phyloP scores from a whole-genome alignment of 2,113 vertebrate genomes.

The Nymphicus hollandicus region DNA sequence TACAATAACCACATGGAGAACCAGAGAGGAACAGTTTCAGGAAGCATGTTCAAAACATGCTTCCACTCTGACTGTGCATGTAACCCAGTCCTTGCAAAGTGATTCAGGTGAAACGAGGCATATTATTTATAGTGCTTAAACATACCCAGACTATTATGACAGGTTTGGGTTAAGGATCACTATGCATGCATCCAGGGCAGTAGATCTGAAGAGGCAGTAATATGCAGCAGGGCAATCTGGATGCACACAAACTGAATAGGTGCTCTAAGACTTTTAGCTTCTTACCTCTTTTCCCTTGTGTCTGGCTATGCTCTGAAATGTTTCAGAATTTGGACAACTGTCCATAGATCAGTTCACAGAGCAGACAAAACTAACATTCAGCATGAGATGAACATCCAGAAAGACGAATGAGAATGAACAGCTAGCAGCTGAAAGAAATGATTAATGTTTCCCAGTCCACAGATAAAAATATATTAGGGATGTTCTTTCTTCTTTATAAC shows the following conservation, averaged over 20 bases:
- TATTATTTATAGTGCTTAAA: not conserved
- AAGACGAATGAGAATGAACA: not conserved
- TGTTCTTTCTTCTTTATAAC: not conserved
- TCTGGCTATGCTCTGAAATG: not conserved
- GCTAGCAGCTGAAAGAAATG: not conserved
- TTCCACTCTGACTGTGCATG: not conserved
- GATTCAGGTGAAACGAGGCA: not conserved
- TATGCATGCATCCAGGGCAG: not conserved
- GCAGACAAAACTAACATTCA: not conserved
- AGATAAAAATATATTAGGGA: constrained; percentile 20
- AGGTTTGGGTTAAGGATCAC: not conserved
- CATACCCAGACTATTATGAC: not conserved
- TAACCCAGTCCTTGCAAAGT: not conserved
- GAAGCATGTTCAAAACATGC: not conserved
- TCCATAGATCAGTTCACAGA: not conserved
- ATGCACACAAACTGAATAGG: not conserved
- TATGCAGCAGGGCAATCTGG: not conserved
- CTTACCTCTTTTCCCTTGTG: not conserved
- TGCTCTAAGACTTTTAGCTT: not conserved
- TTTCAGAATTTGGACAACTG: not conserved
- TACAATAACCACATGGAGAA: not conserved
- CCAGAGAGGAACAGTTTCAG: not conserved
- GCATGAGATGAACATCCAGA: not conserved
- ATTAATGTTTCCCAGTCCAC: not conserved
- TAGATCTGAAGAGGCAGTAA: not conserved